Evolutionary conservation across 2,888 invertebrate species (phyloP).

Genomic region (Drosophila sordidula): DNA sequence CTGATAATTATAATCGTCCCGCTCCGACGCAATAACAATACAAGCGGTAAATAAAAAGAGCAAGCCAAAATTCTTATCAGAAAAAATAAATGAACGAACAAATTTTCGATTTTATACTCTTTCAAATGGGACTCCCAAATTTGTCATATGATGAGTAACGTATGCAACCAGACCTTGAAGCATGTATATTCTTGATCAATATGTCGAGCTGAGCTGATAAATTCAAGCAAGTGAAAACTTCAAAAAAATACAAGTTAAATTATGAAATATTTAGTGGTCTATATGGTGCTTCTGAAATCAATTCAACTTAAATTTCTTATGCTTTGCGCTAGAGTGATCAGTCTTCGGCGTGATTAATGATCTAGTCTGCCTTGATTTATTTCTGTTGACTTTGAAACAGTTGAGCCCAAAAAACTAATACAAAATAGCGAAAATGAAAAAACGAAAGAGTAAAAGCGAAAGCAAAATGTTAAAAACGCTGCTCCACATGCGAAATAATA

Average conservation of each 20-base stretch:
- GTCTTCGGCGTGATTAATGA: not conserved
- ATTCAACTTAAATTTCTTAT: too few species aligned
- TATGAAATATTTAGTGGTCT: too few species aligned
- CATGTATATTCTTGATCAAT: not conserved
- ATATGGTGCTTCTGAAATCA: too few species aligned
- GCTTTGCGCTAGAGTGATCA: not conserved
- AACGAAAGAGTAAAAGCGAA: constrained; percentile 50
- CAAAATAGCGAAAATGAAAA: constrained; percentile 21
- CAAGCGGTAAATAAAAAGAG: constrained; percentile 18
- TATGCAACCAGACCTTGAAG: not conserved
- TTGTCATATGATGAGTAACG: not conserved
- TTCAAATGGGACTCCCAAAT: not conserved
- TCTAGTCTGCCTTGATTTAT: not conserved
- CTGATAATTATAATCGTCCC: constrained; percentile 51
- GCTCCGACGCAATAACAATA: constrained; percentile 11
- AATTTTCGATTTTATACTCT: constrained; percentile 8
- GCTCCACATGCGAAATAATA: constrained; percentile 37
- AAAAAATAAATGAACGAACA: constrained; percentile 10
- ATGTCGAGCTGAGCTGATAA: too few species aligned
- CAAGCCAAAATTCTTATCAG: constrained; percentile 51
- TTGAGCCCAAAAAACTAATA: constrained; percentile 28
- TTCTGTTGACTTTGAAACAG: constrained; percentile 18
- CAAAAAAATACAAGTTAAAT: too few species aligned
- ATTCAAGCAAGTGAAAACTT: too few species aligned
- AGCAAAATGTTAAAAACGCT: constrained; percentile 18